Evolutionary conservation across 2,797 vertebrate species (phyloP), one percentile per base, ranked within the genome.

Genomic region (Gymnodraco acuticeps): DNA sequence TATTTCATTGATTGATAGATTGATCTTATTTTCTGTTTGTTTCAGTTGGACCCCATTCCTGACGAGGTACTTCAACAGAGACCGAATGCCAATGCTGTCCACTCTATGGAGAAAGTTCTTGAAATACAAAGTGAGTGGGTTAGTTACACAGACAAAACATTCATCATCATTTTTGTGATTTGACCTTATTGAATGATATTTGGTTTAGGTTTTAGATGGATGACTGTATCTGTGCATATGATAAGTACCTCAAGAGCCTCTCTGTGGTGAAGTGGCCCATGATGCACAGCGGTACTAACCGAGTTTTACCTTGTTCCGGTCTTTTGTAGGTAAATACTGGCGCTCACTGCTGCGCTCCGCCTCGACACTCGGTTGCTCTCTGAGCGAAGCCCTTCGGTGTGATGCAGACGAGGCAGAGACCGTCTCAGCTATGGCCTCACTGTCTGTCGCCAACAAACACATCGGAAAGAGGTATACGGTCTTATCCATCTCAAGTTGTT

Each of bases 391-490:
- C 0, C 97, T 97, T 80, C 95, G 93, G 72, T 95, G 94, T 0
- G 98, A 99, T 82, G 95, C 92, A 0, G 98, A 99, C 62, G 98
- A 99, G 80, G 96, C 98, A 0, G 98, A 99, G 88, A 98, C 98
- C 0, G 97, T 99, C 81, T 98, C 96, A 0, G 98, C 98, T 65
- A 99, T 99, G 98, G 98, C 98, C 33, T 99, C 96, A 0, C 78
- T 99, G 73, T 99, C 98, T 0, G 96, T 99, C 66, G 98, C 95
- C 2, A 97, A 97, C 89, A 97, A 96, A 86, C 93, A 96, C 4
- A 92, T 96, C 1, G 96, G 96, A 82, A 97, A 96, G 91, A 97
- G 96, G 98, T 99, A 92, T 1, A 55, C 11, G 11, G 14, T 16
- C 53, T 42, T 19, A 31, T n/a, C 8, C 38, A 0, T 27, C 2